Base-by-base conservation (phyloP, 1,140 invertebrate species). In the Drosophila parvula region DNA sequence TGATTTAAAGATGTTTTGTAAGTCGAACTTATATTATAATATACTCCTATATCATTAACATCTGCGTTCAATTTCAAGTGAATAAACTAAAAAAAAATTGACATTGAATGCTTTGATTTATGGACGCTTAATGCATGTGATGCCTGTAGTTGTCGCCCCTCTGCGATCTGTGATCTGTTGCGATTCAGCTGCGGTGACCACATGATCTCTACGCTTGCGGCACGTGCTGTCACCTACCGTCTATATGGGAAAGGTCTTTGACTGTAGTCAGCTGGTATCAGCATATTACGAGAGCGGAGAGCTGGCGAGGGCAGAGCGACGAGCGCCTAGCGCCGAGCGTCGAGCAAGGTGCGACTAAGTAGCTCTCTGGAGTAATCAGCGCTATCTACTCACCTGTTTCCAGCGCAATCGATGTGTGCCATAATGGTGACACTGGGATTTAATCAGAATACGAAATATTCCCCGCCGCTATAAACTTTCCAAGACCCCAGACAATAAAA, bases 181-280 rank as follows among this genome's bases (percentile, higher is more conserved):
- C 36, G 16, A 22, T n/a, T 16, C 27, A 27, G 30, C 18, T 51
- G 36, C 34, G 34, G 16, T 34, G 12, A 48, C 57, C 81, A 65
- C 76, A 83, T 83, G 81, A 84, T 83, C 76, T 45, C 45, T 50
- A 44, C 71, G 48, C 27, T 53, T 51, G 38, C 40, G 60, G 55
- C 81, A 84, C 81, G 81, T 84, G 81, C 68, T 64, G 51, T 18
- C 57, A 5, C 34, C 44, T 40, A 22, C 34, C n/a, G 28, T 5
- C 48, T 10, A 10, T 53, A 41, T 79, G 41, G 56, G 40, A 78
- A 50, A 69, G 79, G 56, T 81, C 61, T 70, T 81, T 56, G 59
- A 82, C 75, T 78, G 79, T 48, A 45, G 51, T 53, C 61, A 64
- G 41, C 40, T 44, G 78, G 69, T 67, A 70, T 61, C 41, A 47